Evolutionary conservation across 2,888 invertebrate species (phyloP), one percentile per base, ranked within the genome.

Genomic region (Eurytoma californica): DNA sequence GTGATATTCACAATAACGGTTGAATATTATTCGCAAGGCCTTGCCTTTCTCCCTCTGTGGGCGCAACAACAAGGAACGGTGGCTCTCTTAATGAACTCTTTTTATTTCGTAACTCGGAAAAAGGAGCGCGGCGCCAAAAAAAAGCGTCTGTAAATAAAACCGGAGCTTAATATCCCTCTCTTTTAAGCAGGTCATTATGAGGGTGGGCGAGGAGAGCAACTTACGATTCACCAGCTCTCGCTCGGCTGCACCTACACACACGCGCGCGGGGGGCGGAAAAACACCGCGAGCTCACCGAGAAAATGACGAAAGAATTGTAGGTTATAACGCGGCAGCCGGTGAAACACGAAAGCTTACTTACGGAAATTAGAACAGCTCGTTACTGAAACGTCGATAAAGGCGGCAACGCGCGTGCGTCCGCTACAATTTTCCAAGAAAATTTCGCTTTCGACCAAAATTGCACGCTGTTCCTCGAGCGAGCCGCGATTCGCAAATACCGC

Each of bases 151-250:
- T 47, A 61, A 68, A 68, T 68, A 68, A 68, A 61, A n/a, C 53
- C 75, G 13, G 53, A 20, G 68, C 61, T 75, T 68, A 75, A 61
- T 75, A 75, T 67, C 39, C 74, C 53, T 5, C 12, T 9, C 51
- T 72, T 72, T 39, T 53, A 72, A 72, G 63, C 72, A 72, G 72
- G 72, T 61, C 72, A 72, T 60, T 53, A 20, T 55, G 28, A 72
- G 63, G 16, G 53, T 60, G n/a, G 16, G 28, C 18, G 18, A 24
- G 60, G 60, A 28, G 53, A 72, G 51, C 61, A 12, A 28, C 72
- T 60, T 28, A 61, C 51, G 28, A 16, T 18, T 53, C 30, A 39
- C 7, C 39, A 9, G 7, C 30, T 30, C 30, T 3, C 0, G n/a
- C 20, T 30, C 49, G 7, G 20, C 57, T 20, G 24, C 51, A 39